Base-by-base conservation (phyloP, 2,797 vertebrate species). In the Falco cherrug region DNA sequence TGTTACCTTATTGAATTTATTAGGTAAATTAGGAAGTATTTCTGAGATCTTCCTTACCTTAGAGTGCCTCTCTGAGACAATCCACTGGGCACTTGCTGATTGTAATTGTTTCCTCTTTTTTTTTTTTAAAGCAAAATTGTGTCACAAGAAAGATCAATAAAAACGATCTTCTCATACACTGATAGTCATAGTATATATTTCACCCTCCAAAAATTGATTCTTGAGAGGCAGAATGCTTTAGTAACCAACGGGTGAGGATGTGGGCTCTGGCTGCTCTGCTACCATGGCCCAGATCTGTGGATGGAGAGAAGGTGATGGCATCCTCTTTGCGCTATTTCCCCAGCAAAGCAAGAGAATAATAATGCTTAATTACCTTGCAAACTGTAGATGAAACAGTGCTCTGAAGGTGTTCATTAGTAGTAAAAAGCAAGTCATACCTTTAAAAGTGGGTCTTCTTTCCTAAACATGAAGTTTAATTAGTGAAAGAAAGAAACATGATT, bases 201-300 rank as follows among this genome's bases (percentile, higher is more conserved):
- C 5, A 13, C 31, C 11, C 31, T 87, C 35, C 39, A 67, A 69
- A 78, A 79, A 35, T 5, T 64, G 47, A 33, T 69, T 82, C 18
- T 54, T 59, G 33, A 18, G 54, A 89, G 35, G 7, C 8, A 29
- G 63, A 65, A 79, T 70, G 47, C 17, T 84, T 78, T 70, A 41
- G 47, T 50, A 69, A 25, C 56, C 25, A 79, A 59, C 13, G 24
- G 15, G 3, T 59, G 14, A 91, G 26, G 16, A 56, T 37, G 21
- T 50, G 65, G 79, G 31, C 25, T 81, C 1, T 5, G 63, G 26
- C 28, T 47, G 24, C 1, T 0, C 41, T 3, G 5, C 16, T 78
- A 5, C 4, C 26, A 4, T 0, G 0, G 43, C 24, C 10, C 1
- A 2, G 15, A 26, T 28, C 16, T 80, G 50, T 1, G 7, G 28